phyloP scores from a whole-genome alignment of 2,113 vertebrate species.

The Tapirus terrestris region DNA sequence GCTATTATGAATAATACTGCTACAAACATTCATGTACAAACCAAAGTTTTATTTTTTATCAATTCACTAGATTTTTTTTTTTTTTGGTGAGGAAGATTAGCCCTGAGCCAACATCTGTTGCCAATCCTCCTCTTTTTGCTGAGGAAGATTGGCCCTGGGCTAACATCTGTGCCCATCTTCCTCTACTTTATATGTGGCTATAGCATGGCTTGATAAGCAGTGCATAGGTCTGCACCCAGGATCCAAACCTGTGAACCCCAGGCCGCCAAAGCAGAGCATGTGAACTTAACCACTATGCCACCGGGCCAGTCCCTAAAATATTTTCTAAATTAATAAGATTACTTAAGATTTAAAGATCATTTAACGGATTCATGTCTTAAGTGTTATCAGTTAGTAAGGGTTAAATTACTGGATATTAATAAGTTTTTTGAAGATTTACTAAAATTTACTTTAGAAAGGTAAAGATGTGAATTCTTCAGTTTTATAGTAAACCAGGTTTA shows the following conservation, averaged over 20 bases:
- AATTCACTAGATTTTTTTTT: neutral
- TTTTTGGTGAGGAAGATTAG: too few species aligned
- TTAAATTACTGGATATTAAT: neutral
- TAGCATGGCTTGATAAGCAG: too few species aligned
- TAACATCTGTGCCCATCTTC: too few species aligned
- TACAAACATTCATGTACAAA: neutral
- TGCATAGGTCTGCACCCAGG: too few species aligned
- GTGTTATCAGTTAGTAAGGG: neutral
- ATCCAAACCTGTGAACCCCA: too few species aligned
- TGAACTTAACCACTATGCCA: too few species aligned
- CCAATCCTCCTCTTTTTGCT: too few species aligned
- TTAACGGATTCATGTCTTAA: neutral
- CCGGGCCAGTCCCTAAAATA: too few species aligned
- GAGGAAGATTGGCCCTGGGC: too few species aligned
- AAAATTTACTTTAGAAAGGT: slow-evolving; percentile 20
- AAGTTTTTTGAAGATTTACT: neutral
- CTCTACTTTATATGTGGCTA: too few species aligned
- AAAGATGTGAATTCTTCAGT: neutral
- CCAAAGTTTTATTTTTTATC: neutral
- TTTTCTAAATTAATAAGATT: neutral
- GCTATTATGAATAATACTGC: neutral
- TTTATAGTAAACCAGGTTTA: neutral
- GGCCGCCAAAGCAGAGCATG: too few species aligned
- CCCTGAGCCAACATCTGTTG: too few species aligned
- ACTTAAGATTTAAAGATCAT: slow-evolving; percentile 11